Conservation (phyloP, 2,113 vertebrate genomes). For the Capricornis sumatraensis region DNA sequence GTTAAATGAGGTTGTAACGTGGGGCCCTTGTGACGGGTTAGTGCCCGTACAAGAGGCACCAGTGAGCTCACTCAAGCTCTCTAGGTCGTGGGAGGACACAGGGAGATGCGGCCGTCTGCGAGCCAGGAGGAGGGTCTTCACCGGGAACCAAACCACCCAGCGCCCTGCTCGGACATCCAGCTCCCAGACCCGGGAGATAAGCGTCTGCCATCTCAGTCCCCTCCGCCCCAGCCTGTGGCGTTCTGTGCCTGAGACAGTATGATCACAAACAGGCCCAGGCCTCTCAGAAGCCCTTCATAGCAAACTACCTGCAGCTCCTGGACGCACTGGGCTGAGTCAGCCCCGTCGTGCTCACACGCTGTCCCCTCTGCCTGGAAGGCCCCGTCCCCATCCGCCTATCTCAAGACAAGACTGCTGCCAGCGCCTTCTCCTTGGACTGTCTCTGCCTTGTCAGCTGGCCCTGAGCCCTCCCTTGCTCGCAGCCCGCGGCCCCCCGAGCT, state of each 20-base stretch:
- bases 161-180: rapidly evolving
- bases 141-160: neutral
- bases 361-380: neutral
- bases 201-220: rapidly evolving
- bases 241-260: neutral
- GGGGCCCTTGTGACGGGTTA: neutral
- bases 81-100: neutral
- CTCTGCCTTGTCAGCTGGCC: neutral
- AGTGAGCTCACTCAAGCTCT: neutral
- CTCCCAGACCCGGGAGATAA: neutral
- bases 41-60: neutral
- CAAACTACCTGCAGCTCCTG: neutral
- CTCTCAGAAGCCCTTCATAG: neutral
- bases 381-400: rapidly evolving
- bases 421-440: neutral
- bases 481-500: neutral
- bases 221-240: neutral
- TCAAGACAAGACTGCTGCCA: rapidly evolving
- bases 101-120: rapidly evolving
- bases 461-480: rapidly evolving
- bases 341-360: rapidly evolving
- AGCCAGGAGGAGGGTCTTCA: neutral
- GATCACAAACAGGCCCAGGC: too few species aligned
- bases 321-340: rapidly evolving
- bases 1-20: neutral